Percentiles rank a stretch among this genome's conserved stretches.
Conservation (phyloP, 2,888 invertebrate genomes). For the Apamea epomidion region DNA sequence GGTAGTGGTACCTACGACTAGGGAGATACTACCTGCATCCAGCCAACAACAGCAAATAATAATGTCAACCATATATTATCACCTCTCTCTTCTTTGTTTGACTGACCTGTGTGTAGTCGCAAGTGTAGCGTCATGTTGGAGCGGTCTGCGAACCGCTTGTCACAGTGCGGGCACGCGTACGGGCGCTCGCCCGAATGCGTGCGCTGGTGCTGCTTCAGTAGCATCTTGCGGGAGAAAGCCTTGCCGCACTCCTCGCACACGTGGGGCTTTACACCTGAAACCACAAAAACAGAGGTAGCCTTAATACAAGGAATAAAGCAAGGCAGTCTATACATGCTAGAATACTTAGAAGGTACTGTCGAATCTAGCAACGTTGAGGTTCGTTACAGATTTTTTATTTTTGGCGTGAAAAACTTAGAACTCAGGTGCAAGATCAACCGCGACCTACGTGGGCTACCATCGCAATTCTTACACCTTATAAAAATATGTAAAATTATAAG, state of each 20-base stretch:
- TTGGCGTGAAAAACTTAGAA: not conserved
- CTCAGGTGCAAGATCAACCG: not conserved
- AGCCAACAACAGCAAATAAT: not conserved
- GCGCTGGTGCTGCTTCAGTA: constrained; percentile 95
- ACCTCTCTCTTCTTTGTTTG: constrained; percentile 41
- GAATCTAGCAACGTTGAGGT: not conserved
- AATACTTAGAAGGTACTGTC: not conserved
- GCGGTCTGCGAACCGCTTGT: constrained; percentile 95
- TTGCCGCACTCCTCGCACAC: constrained; percentile 94
- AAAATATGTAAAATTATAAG: not conserved
- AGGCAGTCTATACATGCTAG: not conserved
- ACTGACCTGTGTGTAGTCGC: constrained; percentile 93
- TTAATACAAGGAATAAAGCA: not conserved
- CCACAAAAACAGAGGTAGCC: not conserved
- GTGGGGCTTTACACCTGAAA: constrained; percentile 93
- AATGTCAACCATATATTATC: constrained; percentile 35
- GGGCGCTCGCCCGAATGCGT: constrained; percentile 96
- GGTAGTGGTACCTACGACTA: not conserved
- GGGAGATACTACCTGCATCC: not conserved
- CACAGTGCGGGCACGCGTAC: constrained; percentile 94
- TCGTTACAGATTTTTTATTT: not conserved
- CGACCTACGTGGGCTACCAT: not conserved
- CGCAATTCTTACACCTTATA: not conserved
- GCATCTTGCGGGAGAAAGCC: constrained; percentile 96
- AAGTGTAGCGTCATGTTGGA: constrained; percentile 96